Evolutionary conservation across 2,888 invertebrate genomes (phyloP), one percentile per base, ranked within the genome.

Genomic region (Panorpa germanica): DNA sequence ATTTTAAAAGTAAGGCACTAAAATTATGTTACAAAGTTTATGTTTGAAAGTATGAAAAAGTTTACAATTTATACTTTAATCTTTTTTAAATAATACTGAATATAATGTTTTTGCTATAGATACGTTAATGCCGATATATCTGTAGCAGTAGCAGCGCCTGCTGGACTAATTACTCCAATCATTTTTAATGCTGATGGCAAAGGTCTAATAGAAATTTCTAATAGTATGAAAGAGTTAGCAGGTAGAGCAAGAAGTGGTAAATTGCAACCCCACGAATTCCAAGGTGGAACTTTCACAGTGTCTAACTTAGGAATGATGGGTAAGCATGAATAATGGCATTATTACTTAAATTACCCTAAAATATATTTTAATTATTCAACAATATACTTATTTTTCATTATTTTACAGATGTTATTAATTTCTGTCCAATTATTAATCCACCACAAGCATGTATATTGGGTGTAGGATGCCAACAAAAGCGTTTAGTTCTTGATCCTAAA

Each of bases 221-320:
- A 61, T 37, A 71, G 72, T 38, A 72, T 91, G 25, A 82, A 81
- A 52, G 59, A 60, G 31, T 58, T 96, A 34, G 93, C 88, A 0
- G 65, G 53, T 4, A 88, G 81, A 54, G 95, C 95, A 1, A 71
- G 82, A 42, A 81, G 77, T 2, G 85, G 86, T 13, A 85, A 80
- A 50, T 61, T 96, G 11, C 73, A 83, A 48, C 93, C 93, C 1
- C 75, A 85, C 23, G 95, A 96, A 56, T 95, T 86, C 59, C 88
- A 88, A 66, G 95, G 95, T 9, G 95, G 95, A 38, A 91, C 91
- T 5, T 77, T 96, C 40, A 83, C 85, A 10, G 70, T 96, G 2
- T 93, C 91, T 9, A 95, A 95, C 57, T 61, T 96, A 38, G 93
- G 93, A 42, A 93, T 93, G 93, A 91, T 74, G 52, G 78, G 77